Evolutionary conservation across 1,140 invertebrate genomes (phyloP).

Genomic region (Choristoneura fumiferana): DNA sequence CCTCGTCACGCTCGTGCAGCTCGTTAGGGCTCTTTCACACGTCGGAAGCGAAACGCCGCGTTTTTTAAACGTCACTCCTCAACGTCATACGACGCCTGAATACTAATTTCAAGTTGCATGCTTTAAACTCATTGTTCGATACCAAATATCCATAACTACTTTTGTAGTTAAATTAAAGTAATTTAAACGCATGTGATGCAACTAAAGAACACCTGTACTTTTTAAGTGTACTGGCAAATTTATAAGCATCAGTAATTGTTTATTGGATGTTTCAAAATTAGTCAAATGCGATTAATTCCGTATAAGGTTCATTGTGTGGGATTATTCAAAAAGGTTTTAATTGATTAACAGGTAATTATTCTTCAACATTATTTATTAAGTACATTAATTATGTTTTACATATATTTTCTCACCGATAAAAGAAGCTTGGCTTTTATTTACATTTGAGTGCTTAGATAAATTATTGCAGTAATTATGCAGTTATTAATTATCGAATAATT

Average conservation of each 20-base stretch:
- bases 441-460: too few species aligned
- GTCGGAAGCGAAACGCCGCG: slow-evolving; percentile 2
- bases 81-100: background rate
- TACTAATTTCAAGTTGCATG: slow-evolving; percentile 10
- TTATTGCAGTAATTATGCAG: too few species aligned
- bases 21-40: slow-evolving; percentile 11
- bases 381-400: background rate
- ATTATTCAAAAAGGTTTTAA: slow-evolving; percentile 2
- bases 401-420: too few species aligned
- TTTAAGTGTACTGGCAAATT: background rate
- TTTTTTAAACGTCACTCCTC: slow-evolving; percentile 11
- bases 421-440: too few species aligned
- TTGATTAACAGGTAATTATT: background rate
- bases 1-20: background rate
- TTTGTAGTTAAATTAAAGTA: background rate
- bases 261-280: slow-evolving; percentile 6
- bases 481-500: too few species aligned
- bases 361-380: background rate
- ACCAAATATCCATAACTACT: background rate
- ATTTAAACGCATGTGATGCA: background rate
- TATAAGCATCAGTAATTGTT: slow-evolving; percentile 11
- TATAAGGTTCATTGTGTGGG: background rate
- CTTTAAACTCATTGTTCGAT: background rate
- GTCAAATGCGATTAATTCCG: slow-evolving; percentile 3
- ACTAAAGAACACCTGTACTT: slow-evolving; percentile 1